Evolutionary conservation across 1,140 invertebrate species (phyloP), one percentile per base, ranked within the genome.

Genomic region (Tetranychus urticae): DNA sequence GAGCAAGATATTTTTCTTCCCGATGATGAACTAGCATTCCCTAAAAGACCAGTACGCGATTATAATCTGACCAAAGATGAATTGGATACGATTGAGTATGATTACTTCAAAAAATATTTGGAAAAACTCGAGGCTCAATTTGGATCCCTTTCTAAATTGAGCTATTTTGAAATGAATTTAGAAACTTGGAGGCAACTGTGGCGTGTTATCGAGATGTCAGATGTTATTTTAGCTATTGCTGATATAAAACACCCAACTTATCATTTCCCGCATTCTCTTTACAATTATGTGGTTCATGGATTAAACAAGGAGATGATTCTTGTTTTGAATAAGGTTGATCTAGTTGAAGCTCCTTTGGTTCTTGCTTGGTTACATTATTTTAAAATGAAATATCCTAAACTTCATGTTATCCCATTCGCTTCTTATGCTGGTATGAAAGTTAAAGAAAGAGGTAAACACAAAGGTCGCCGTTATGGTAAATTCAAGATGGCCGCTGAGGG

Each of bases 161-260:
- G 82, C 70, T 83, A 82, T 65, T 89, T 88, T 72, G 88, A 93
- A 71, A 69, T 91, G 42, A 93, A 93, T 74, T 71, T 92, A 64
- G 88, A 93, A 74, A 91, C 87, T 0, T 93, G 89, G 89, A 71
- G 89, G 34, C 89, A 93, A 68, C 70, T 93, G 47, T 92, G 89
- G 89, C 76, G 88, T 62, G 88, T 92, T 1, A 69, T 88, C 10
- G 89, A 93, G 73, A 88, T 90, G 78, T 86, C 85, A 7, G 88
- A 93, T 67, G 77, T 92, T 59, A 67, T 92, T 2, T 73, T 92
- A 2, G 75, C 88, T 10, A 84, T 92, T 65, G 82, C 86, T 0
- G 88, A 92, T 68, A 82, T 88, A 45, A 75, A 88, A 66, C 88
- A 80, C 74, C 79, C 86, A 6, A 47, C 61, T 34, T 59, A 66